A percentile compares a stretch with the other conserved stretches of the same genome.
These are phyloP conservation scores for Helicoverpa armigera DNA, from an alignment of 1,140 invertebrate genomes.

Conservation along the genomic window DNA sequence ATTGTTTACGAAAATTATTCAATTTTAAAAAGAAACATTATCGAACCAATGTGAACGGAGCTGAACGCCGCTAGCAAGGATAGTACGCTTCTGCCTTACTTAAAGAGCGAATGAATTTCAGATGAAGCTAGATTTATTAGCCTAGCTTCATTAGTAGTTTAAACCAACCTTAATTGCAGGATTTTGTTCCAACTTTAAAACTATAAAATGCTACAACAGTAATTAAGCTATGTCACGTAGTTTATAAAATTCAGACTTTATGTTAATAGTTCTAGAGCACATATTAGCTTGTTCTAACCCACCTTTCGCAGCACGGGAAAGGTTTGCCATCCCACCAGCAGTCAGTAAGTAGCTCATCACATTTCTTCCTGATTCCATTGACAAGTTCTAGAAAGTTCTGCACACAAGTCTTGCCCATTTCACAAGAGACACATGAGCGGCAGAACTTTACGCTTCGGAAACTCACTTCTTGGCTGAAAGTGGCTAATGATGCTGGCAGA, in stretches of 20 bases:
- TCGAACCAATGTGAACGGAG: background rate
- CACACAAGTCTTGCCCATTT: slow-evolving; percentile 65
- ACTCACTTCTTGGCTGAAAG: slow-evolving; percentile 69
- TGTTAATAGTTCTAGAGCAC: no score
- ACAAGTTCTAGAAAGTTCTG: slow-evolving; percentile 60
- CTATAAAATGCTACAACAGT: no score
- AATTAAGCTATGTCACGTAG: no score
- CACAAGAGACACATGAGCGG: slow-evolving; percentile 63
- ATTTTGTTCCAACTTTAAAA: no score
- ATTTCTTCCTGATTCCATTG: slow-evolving; percentile 61
- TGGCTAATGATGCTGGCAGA: slow-evolving; percentile 53
- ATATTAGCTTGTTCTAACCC: background rate
- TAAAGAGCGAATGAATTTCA: background rate
- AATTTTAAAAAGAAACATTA: background rate
- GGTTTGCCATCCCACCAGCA: slow-evolving; percentile 70
- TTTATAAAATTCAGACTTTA: no score
- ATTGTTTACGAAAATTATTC: no score
- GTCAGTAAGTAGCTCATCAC: slow-evolving; percentile 65
- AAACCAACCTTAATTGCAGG: no score
- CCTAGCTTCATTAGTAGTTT: background rate
- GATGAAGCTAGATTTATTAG: background rate
- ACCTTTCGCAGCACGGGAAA: slow-evolving; percentile 78
- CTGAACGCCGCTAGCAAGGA: background rate
- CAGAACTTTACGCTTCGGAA: slow-evolving; percentile 73
- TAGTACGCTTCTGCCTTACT: background rate